These are phyloP conservation scores for Drosophila bipectinata DNA, from an alignment of 1,140 invertebrate genomes.

Conservation along the genomic window DNA sequence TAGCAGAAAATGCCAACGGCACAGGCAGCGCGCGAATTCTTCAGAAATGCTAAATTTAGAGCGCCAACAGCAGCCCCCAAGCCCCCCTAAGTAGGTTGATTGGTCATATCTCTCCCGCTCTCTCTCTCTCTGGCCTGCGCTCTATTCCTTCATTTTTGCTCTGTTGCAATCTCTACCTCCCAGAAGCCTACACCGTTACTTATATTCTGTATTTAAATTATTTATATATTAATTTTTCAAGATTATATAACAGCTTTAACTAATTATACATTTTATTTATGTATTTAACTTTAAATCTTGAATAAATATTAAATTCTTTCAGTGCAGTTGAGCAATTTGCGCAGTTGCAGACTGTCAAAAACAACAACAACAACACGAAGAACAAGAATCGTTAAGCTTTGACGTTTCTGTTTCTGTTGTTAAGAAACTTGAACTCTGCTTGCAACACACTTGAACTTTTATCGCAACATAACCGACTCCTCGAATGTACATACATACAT, in stretches of 20 bases:
- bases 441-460: constrained; percentile 58
- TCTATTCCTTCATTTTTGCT: background rate
- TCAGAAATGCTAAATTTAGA: constrained; percentile 80
- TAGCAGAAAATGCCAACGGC: constrained; percentile 75
- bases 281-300: background rate
- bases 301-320: background rate
- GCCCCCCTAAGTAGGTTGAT: constrained; percentile 77
- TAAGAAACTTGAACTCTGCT: constrained; percentile 61
- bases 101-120: constrained; percentile 66
- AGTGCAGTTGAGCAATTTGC: constrained; percentile 63
- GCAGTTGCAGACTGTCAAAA: constrained; percentile 67
- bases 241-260: background rate
- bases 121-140: background rate
- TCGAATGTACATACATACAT: no score
- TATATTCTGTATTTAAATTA: background rate
- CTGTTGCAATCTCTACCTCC: constrained; percentile 1
- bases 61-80: constrained; percentile 54
- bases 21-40: constrained; percentile 62
- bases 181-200: background rate
- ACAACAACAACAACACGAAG: constrained; percentile 36
- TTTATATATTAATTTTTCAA: background rate
- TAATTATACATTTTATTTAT: constrained; percentile 3
- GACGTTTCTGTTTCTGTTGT: constrained; percentile 5
- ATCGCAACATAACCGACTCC: constrained; percentile 31
- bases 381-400: constrained; percentile 29